phyloP scores from a whole-genome alignment of 1,140 invertebrate genomes.

The Plectus sambesii region DNA sequence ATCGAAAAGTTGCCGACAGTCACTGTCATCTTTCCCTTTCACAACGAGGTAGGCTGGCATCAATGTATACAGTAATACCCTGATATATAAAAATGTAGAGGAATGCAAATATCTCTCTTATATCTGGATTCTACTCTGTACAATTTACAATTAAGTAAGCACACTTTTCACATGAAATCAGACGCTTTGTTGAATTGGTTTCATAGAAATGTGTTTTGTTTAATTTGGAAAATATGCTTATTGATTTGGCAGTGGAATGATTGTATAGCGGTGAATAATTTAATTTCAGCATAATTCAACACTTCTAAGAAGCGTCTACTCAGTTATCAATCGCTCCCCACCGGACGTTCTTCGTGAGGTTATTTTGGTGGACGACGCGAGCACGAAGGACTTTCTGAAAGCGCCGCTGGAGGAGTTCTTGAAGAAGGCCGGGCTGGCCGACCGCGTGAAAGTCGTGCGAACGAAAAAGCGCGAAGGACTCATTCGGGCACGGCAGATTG shows the following conservation, averaged over 20 bases:
- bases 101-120: no score
- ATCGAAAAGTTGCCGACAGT: constrained; percentile 62
- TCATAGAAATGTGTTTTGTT: no score
- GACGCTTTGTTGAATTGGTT: no score
- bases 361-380: constrained; percentile 81
- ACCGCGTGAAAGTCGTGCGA: constrained; percentile 40
- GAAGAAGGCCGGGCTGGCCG: constrained; percentile 25
- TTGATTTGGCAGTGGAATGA: no score
- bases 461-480: constrained; percentile 60
- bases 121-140: no score
- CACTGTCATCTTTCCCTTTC: constrained; percentile 78
- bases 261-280: no score
- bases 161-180: no score
- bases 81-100: no score
- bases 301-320: constrained; percentile 70
- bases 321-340: constrained; percentile 71
- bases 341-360: constrained; percentile 70
- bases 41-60: constrained; percentile 46
- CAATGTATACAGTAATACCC: no score
- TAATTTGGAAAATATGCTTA: no score
- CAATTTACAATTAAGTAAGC: no score
- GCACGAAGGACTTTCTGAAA: constrained; percentile 52
- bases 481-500: constrained; percentile 72
- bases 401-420: constrained; percentile 43
- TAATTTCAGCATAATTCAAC: constrained; percentile 35